A percentile compares a stretch with the other conserved stretches of the same genome.
Evolutionary conservation across 2,888 invertebrate genomes (phyloP).

Genomic region (Phragmatobia fuliginosa): DNA sequence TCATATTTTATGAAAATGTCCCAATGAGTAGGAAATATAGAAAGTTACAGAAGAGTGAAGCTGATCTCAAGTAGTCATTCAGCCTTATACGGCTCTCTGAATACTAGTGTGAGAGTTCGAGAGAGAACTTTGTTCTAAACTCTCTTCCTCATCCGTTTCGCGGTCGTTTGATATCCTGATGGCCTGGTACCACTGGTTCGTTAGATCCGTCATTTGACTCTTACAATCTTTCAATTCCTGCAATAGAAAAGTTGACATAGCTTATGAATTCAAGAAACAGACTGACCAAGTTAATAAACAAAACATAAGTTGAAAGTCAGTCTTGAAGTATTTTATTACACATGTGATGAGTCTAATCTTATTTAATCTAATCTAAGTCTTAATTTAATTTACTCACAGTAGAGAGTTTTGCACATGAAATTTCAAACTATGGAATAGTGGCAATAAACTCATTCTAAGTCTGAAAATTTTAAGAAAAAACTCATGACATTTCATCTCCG

Average conservation of each 20-base stretch:
- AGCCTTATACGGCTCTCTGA: constrained; percentile 73
- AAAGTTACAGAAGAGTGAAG: background rate
- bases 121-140: constrained; percentile 72
- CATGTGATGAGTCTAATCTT: too few relatives aligned
- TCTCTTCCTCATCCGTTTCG: constrained; percentile 91
- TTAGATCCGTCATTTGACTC: constrained; percentile 98
- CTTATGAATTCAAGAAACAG: too few relatives aligned
- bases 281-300: too few relatives aligned
- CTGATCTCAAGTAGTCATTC: background rate
- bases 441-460: background rate
- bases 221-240: constrained; percentile 98
- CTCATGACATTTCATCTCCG: background rate
- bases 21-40: background rate
- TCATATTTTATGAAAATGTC: background rate
- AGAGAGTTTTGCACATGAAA: too few relatives aligned
- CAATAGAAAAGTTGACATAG: constrained; percentile 32
- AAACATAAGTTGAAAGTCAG: too few relatives aligned
- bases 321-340: background rate
- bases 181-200: constrained; percentile 99
- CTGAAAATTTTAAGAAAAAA: background rate
- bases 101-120: constrained; percentile 76
- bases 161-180: constrained; percentile 95
- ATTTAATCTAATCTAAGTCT: too few relatives aligned
- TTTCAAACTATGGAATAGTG: too few relatives aligned
- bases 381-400: too few relatives aligned